A percentile compares a stretch with the other conserved stretches of the same genome.
These are phyloP conservation scores for Mongoloraphidia duomilia DNA, from an alignment of 2,888 invertebrate genomes.

Conservation along the genomic window DNA sequence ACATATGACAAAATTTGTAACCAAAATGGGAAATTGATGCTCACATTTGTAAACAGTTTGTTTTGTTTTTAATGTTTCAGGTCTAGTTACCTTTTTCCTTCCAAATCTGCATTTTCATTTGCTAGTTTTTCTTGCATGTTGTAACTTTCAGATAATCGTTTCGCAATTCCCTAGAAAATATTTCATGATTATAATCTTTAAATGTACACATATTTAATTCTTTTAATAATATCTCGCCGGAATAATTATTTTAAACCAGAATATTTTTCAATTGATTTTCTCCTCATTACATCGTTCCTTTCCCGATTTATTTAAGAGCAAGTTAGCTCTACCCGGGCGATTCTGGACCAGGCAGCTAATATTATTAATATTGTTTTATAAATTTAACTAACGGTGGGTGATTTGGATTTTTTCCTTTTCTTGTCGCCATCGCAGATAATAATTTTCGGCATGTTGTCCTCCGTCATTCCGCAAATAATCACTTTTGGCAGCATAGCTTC, in stretches of 20 bases:
- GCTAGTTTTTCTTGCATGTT: conserved; percentile 53
- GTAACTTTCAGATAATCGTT: conserved; percentile 46
- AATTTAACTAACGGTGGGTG: too few relatives aligned
- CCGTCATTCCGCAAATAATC: conserved; percentile 36
- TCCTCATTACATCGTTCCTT: too few relatives aligned
- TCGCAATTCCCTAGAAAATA: conserved; percentile 25
- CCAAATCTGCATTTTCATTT: conserved; percentile 49
- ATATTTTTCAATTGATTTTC: too few relatives aligned
- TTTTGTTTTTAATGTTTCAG: conserved; percentile 7
- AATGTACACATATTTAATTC: too few relatives aligned
- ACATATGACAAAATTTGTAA: conserved; percentile 6
- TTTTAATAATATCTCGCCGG: too few relatives aligned
- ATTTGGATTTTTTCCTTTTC: conserved; percentile 19
- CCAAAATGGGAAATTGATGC: conserved; percentile 7
- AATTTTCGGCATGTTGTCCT: conserved; percentile 37
- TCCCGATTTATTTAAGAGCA: too few relatives aligned
- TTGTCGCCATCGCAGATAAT: conserved; percentile 33
- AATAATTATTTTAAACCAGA: too few relatives aligned
- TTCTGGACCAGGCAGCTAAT: too few relatives aligned
- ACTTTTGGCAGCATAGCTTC: conserved; percentile 34
- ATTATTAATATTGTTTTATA: too few relatives aligned
- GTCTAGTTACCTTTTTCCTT: conserved; percentile 43
- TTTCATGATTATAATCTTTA: conserved; percentile 16
- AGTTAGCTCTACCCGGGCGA: too few relatives aligned
- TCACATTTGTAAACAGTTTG: conserved; percentile 1